These are phyloP conservation scores for Anolis sagrei DNA, from an alignment of 2,113 vertebrate species.

Conservation along the genomic window DNA sequence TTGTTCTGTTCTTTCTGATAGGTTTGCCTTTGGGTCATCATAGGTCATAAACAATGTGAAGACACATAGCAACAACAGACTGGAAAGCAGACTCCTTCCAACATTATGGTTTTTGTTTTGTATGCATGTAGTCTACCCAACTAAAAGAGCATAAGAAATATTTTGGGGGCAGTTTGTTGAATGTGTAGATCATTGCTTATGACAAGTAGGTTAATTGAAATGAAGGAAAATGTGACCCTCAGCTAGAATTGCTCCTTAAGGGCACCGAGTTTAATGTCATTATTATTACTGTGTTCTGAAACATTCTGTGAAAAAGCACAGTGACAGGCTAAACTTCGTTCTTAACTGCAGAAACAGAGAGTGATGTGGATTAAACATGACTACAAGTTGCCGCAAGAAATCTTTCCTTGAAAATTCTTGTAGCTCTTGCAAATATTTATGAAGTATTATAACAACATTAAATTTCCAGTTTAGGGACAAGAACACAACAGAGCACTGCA, in stretches of 20 bases:
- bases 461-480: conserved; percentile 54
- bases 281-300: conserved; percentile 68
- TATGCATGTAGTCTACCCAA: conserved; percentile 51
- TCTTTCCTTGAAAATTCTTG: conserved; percentile 65
- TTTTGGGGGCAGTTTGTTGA: conserved; percentile 60
- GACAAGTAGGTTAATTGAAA: conserved; percentile 75
- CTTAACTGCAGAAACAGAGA: conserved; percentile 52
- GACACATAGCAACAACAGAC: too few species aligned
- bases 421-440: conserved; percentile 62
- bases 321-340: conserved; percentile 47
- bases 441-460: conserved; percentile 44
- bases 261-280: conserved; percentile 69
- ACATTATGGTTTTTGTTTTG: conserved; percentile 19
- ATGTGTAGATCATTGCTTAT: conserved; percentile 65
- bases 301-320: conserved; percentile 58
- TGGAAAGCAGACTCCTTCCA: not conserved
- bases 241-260: conserved; percentile 67
- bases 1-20: not conserved
- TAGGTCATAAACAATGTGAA: too few species aligned
- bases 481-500: not conserved
- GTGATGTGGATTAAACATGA: conserved; percentile 68
- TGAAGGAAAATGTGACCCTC: conserved; percentile 73
- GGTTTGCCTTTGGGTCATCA: too few species aligned
- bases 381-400: conserved; percentile 65
- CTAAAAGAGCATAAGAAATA: conserved; percentile 73